A percentile compares a stretch with the other conserved stretches of the same genome.
These are phyloP conservation scores for Andrena haemorrhoa DNA, from an alignment of 2,888 invertebrate genomes.

Conservation along the genomic window DNA sequence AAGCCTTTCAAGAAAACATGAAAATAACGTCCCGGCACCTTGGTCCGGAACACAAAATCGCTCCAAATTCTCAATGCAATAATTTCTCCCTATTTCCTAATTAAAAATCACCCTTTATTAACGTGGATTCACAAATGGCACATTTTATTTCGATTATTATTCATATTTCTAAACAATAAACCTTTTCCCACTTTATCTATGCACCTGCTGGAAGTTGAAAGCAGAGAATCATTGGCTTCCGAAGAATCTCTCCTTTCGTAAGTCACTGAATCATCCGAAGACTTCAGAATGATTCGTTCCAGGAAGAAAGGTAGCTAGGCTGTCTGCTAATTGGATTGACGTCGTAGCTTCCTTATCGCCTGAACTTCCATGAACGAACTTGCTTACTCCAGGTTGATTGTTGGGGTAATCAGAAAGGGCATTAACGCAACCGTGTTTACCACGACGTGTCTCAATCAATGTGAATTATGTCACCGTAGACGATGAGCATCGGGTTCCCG, in stretches of 20 bases:
- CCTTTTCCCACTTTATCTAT: background rate
- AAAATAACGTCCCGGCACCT: too few relatives aligned
- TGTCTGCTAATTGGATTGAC: background rate
- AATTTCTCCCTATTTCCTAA: too few relatives aligned
- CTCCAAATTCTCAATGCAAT: too few relatives aligned
- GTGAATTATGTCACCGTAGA: constrained; percentile 2
- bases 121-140: too few relatives aligned
- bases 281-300: too few relatives aligned
- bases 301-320: background rate
- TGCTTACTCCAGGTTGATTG: background rate
- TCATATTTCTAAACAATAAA: too few relatives aligned
- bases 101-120: too few relatives aligned
- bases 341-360: background rate
- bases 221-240: background rate
- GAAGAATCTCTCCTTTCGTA: background rate
- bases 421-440: background rate
- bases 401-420: background rate
- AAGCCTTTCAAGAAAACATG: too few relatives aligned
- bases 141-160: too few relatives aligned
- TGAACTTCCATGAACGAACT: background rate
- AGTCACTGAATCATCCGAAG: background rate
- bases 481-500: background rate
- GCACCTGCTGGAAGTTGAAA: background rate
- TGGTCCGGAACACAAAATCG: too few relatives aligned
- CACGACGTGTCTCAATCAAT: background rate